Evolutionary conservation across 2,797 vertebrate genomes (phyloP).

Genomic region (Pelodytes ibericus): DNA sequence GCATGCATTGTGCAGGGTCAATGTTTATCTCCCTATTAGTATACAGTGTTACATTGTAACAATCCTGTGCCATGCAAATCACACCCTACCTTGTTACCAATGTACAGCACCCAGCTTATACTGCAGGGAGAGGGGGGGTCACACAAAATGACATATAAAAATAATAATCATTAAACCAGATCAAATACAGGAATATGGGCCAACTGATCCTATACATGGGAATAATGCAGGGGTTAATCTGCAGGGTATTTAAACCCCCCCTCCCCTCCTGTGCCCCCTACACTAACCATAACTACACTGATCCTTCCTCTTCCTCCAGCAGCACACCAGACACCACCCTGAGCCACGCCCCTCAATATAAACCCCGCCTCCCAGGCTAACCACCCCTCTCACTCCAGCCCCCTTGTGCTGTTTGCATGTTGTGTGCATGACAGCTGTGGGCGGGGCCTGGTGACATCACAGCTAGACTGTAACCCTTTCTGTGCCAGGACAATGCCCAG

Average conservation of each 20-base stretch:
- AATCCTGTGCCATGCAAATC: too few species aligned
- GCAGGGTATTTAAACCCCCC: not conserved
- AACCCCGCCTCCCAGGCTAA: not conserved
- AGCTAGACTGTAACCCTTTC: not conserved
- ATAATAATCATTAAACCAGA: too few species aligned
- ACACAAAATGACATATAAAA: too few species aligned
- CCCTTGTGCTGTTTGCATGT: not conserved
- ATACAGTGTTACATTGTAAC: too few species aligned
- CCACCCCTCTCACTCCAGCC: not conserved
- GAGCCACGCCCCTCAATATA: not conserved
- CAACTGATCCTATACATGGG: too few species aligned
- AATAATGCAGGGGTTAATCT: too few species aligned
- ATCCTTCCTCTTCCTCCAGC: slow-evolving; percentile 14
- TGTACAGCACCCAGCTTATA: too few species aligned
- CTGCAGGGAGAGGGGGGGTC: too few species aligned
- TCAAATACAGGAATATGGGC: too few species aligned
- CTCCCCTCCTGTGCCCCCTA: not conserved
- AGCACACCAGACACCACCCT: not conserved
- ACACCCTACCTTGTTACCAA: too few species aligned
- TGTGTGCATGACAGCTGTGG: not conserved
- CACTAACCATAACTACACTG: slow-evolving; percentile 28
- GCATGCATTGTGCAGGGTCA: too few species aligned
- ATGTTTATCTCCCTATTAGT: too few species aligned
- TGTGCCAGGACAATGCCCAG: not conserved
- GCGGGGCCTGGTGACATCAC: not conserved